Percentiles rank a stretch among this genome's conserved stretches.
Conservation (phyloP, 2,797 vertebrate species). For the Anableps anableps region DNA sequence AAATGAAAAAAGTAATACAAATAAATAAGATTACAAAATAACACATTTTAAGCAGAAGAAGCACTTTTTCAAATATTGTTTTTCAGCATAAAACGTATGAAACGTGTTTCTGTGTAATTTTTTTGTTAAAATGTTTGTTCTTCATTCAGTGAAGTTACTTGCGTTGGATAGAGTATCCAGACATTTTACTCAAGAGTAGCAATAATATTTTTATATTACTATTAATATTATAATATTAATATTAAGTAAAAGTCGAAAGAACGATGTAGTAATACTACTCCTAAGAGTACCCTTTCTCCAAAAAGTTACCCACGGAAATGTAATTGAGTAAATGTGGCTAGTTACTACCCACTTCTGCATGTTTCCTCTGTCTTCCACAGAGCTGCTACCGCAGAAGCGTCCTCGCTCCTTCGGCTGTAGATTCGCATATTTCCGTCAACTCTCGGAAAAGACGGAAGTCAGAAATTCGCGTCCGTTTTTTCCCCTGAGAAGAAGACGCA, state of each 20-base stretch:
- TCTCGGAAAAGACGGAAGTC: conserved; percentile 74
- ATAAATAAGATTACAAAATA: neutral
- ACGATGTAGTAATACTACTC: neutral
- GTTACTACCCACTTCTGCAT: neutral
- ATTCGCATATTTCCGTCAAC: conserved; percentile 59
- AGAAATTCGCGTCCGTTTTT: conserved; percentile 22
- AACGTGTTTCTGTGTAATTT: neutral
- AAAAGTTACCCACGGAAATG: neutral
- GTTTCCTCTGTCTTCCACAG: neutral
- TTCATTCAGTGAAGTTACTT: neutral
- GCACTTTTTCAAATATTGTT: neutral
- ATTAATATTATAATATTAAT: too few species aligned
- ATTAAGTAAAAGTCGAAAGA: neutral
- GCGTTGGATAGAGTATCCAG: neutral
- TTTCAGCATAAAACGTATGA: too few species aligned
- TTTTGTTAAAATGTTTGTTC: neutral
- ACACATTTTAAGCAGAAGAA: neutral
- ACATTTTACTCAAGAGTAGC: neutral
- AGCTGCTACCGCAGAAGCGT: neutral
- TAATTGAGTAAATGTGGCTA: too few species aligned
- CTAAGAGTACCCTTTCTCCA: neutral
- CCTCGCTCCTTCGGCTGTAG: neutral
- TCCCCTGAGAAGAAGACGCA: conserved; percentile 24
- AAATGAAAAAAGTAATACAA: neutral
- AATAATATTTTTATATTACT: too few species aligned